Conservation (phyloP, 2,797 vertebrate genomes). For the Pagetopsis macropterus region DNA sequence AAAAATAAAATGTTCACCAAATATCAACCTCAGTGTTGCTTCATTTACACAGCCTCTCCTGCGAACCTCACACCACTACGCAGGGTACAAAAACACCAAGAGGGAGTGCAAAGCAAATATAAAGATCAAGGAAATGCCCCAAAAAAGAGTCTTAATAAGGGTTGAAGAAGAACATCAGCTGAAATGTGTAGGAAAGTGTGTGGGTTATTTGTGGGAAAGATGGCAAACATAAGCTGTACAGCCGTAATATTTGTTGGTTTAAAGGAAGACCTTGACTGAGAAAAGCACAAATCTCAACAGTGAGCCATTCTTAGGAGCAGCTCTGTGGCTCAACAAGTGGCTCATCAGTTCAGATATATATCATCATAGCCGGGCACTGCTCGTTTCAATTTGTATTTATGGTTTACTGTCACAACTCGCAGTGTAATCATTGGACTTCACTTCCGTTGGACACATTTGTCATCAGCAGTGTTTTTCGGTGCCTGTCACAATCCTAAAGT, state of each 20-base stretch:
- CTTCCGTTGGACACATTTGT: constrained; percentile 19
- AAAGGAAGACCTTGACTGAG: not conserved
- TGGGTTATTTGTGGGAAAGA: not conserved
- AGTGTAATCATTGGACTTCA: constrained; percentile 31
- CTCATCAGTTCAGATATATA: constrained; percentile 21
- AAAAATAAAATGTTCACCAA: not conserved
- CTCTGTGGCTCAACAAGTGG: constrained; percentile 39
- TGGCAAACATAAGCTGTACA: not conserved
- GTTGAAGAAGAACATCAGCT: not conserved
- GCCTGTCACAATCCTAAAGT: constrained; percentile 40
- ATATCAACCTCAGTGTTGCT: not conserved
- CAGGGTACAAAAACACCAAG: not conserved
- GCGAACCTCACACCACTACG: not conserved
- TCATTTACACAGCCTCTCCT: not conserved
- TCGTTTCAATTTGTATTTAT: constrained; percentile 9
- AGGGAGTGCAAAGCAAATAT: not conserved
- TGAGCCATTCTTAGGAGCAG: not conserved
- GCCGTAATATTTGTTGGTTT: not conserved
- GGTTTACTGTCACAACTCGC: constrained; percentile 8
- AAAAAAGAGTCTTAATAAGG: not conserved
- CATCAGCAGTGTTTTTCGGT: constrained; percentile 27
- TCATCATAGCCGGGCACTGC: not conserved
- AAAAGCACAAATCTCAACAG: not conserved
- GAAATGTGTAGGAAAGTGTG: not conserved
- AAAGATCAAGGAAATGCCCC: not conserved